These are phyloP conservation scores for Sesamia nonagrioides DNA, from an alignment of 1,140 invertebrate genomes.

Conservation along the genomic window DNA sequence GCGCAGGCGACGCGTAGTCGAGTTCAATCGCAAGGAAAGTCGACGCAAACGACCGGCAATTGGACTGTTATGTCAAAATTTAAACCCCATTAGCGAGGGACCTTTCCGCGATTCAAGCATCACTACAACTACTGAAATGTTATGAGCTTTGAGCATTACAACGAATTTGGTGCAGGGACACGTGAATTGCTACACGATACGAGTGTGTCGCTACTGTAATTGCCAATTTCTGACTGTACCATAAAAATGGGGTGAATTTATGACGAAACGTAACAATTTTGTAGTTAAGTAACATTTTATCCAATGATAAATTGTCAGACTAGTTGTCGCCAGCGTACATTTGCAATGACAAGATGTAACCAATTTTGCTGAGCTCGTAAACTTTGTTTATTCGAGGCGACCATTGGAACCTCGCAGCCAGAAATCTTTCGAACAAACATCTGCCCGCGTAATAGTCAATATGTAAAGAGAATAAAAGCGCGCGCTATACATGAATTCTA, in stretches of 20 bases:
- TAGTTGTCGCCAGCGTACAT: constrained; percentile 28
- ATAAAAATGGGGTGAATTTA: constrained; percentile 27
- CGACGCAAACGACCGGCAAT: constrained; percentile 33
- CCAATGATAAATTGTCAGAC: constrained; percentile 31
- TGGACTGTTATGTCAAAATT: constrained; percentile 45
- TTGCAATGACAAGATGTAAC: constrained; percentile 14
- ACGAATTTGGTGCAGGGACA: background rate
- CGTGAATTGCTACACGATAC: constrained; percentile 34
- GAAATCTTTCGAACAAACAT: constrained; percentile 39
- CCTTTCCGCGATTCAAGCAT: constrained; percentile 21
- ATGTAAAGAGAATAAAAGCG: constrained; percentile 42
- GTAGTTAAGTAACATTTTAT: constrained; percentile 34
- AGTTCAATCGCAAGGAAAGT: constrained; percentile 43
- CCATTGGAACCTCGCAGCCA: constrained; percentile 6
- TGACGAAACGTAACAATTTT: constrained; percentile 17
- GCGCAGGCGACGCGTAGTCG: constrained; percentile 18
- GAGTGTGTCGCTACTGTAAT: constrained; percentile 32
- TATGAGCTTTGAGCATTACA: constrained; percentile 24
- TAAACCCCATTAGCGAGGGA: constrained; percentile 33
- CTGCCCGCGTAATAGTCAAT: constrained; percentile 35
- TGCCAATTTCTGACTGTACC: constrained; percentile 31
- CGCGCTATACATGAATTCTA: constrained; percentile 28
- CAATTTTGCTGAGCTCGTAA: constrained; percentile 29
- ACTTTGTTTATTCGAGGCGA: constrained; percentile 28
- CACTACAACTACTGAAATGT: constrained; percentile 24